Percentiles rank a stretch among this genome's conserved stretches.
phyloP scores from a whole-genome alignment of 2,113 vertebrate genomes.

The Ceratotherium simum region DNA sequence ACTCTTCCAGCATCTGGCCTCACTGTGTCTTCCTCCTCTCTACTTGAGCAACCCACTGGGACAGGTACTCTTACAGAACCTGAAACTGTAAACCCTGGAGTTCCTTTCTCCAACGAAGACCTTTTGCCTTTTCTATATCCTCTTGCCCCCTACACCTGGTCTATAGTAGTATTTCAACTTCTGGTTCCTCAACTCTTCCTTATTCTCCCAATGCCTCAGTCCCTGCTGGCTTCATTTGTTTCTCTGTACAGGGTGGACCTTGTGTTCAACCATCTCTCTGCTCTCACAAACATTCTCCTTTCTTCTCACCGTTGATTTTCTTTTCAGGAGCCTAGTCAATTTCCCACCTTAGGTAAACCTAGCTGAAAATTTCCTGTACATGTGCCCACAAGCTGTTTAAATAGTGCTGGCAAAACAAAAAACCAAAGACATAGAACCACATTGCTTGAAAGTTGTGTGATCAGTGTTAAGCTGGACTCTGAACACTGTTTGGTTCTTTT shows the following conservation, averaged over 20 bases:
- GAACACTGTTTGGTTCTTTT: neutral
- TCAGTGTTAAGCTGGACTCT: neutral
- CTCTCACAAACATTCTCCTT: neutral
- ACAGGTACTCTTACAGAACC: neutral
- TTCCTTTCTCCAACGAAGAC: neutral
- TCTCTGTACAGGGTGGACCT: neutral
- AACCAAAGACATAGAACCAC: neutral
- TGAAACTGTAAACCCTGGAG: neutral
- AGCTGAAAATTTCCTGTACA: too few relatives aligned
- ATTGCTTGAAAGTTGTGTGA: neutral
- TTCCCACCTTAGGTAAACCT: neutral
- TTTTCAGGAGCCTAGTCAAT: neutral
- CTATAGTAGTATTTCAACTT: neutral
- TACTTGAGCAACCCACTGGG: neutral
- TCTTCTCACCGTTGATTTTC: neutral
- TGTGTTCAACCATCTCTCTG: neutral
- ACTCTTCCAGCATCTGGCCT: neutral
- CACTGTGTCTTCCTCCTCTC: neutral
- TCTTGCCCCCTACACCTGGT: neutral
- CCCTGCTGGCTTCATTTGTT: neutral
- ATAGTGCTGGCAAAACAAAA: neutral
- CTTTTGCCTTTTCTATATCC: neutral
- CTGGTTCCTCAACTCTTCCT: neutral
- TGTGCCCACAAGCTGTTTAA: neutral
- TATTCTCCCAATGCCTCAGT: neutral